These are phyloP conservation scores for Spea multiplicata DNA, from an alignment of 2,113 vertebrate genomes.

Conservation along the genomic window DNA sequence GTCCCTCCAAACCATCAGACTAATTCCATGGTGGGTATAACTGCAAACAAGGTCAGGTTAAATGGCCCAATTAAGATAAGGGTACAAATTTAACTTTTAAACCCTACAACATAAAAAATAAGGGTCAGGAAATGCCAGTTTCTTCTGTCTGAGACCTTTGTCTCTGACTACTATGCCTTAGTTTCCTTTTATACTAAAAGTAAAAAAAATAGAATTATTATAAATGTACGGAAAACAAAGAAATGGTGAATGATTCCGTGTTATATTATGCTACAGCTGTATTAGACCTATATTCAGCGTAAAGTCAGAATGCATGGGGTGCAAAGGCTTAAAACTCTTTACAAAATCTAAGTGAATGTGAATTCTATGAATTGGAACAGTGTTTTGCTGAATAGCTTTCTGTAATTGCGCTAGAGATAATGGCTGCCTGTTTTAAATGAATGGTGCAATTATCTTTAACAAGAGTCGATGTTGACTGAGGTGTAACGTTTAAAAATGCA, in stretches of 20 bases:
- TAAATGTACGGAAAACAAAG: neutral
- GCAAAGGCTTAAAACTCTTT: neutral
- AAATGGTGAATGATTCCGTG: neutral
- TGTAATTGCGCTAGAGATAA: neutral
- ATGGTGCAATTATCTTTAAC: neutral
- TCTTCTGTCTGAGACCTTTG: too few species aligned
- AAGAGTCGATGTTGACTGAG: neutral
- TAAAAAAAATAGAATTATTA: neutral
- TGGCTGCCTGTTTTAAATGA: neutral
- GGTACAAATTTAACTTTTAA: too few species aligned
- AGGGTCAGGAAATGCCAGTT: too few species aligned
- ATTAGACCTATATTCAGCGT: neutral
- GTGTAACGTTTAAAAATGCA: conserved; percentile 4
- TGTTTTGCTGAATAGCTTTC: conserved; percentile 10
- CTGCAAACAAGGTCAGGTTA: too few species aligned
- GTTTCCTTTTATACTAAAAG: neutral
- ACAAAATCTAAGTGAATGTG: neutral
- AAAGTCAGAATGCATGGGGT: neutral
- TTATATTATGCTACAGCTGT: neutral
- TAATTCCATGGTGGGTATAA: too few species aligned
- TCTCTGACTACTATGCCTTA: too few species aligned
- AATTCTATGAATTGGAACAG: neutral
- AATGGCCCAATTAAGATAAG: too few species aligned
- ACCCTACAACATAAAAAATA: too few species aligned
- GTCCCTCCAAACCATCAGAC: too few species aligned